Evolutionary conservation across 2,113 vertebrate genomes (phyloP).

Genomic region (Triplophysa siluroides): DNA sequence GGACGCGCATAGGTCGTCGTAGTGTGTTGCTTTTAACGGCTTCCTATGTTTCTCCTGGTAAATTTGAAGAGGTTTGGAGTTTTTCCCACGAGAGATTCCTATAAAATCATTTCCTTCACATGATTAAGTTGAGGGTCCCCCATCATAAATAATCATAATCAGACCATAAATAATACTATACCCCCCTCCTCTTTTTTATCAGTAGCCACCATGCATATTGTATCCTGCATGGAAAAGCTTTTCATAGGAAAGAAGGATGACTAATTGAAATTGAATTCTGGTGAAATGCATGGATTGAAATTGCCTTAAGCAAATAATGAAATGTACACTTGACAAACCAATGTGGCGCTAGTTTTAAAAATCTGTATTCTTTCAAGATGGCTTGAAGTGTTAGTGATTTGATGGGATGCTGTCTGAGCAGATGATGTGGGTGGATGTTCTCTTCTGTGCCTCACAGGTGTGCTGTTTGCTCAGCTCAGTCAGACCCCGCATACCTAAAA

Average conservation of each 20-base stretch:
- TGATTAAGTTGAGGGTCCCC: background rate
- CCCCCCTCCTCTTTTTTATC: background rate
- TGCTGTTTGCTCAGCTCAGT: constrained; percentile 18
- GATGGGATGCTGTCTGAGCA: background rate
- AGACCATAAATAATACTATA: constrained; percentile 22
- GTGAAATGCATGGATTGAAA: no score
- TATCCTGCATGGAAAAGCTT: background rate
- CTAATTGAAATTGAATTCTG: background rate
- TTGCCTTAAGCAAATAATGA: background rate
- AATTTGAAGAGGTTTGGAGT: background rate
- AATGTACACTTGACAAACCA: background rate
- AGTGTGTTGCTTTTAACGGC: background rate
- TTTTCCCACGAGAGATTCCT: background rate
- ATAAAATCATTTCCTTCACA: constrained; percentile 12
- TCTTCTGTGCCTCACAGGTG: constrained; percentile 27
- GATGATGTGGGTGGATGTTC: constrained; percentile 26
- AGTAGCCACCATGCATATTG: background rate
- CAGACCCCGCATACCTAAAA: background rate
- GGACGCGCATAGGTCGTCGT: background rate
- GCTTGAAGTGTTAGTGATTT: background rate
- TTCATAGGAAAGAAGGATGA: background rate
- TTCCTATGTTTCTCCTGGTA: no score
- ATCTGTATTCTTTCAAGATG: constrained; percentile 9
- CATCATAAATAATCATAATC: constrained; percentile 31
- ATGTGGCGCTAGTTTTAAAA: background rate